A percentile compares a stretch with the other conserved stretches of the same genome.
These are phyloP conservation scores for Bucco capensis DNA, from an alignment of 2,113 vertebrate species.

Conservation along the genomic window DNA sequence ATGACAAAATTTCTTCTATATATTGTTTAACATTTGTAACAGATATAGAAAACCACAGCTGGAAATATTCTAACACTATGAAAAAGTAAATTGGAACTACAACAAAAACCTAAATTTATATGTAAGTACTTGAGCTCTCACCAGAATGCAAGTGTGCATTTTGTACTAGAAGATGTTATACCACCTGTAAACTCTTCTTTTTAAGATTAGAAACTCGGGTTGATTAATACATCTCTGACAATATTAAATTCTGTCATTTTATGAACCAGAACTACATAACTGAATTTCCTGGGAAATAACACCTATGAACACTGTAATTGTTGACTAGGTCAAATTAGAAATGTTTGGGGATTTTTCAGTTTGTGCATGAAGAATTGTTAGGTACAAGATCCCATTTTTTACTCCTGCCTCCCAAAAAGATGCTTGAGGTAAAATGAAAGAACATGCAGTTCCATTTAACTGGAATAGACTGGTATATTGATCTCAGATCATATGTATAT, in stretches of 20 bases:
- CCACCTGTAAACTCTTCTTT: conserved; percentile 16
- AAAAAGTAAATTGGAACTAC: conserved; percentile 50
- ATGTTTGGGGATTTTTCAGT: not conserved
- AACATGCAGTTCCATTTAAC: not conserved
- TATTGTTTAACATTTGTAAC: conserved; percentile 66
- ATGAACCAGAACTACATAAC: not conserved
- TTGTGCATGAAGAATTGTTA: not conserved
- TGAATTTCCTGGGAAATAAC: not conserved
- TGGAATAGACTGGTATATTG: not conserved
- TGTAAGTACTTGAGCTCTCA: conserved; percentile 28
- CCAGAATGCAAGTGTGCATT: conserved; percentile 25
- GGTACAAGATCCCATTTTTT: not conserved
- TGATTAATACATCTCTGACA: conserved; percentile 30
- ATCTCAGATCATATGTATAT: not conserved
- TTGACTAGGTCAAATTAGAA: not conserved
- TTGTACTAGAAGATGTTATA: conserved; percentile 41
- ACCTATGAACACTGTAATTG: not conserved
- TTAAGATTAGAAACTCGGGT: conserved; percentile 30
- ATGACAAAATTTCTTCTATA: conserved; percentile 49
- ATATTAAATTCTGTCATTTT: conserved; percentile 44
- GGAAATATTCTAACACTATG: conserved; percentile 49
- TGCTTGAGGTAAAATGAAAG: not conserved
- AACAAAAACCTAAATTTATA: conserved; percentile 40
- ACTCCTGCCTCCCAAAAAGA: not conserved
- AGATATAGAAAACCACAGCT: conserved; percentile 65